phyloP scores from a whole-genome alignment of 2,888 invertebrate genomes.

The Imbricaverruca yamaguchii region DNA sequence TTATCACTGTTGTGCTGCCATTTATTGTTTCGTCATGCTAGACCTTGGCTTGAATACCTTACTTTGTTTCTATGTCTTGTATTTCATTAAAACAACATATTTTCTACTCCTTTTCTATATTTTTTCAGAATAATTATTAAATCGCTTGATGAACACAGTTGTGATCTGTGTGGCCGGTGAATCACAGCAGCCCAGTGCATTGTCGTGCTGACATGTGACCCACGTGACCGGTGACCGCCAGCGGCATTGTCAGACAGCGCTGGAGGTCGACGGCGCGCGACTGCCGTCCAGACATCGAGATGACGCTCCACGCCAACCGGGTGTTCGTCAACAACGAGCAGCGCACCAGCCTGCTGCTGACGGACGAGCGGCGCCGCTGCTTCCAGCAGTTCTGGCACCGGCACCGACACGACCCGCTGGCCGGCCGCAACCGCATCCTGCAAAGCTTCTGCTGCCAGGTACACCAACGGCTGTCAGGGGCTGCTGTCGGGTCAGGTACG shows the following conservation, averaged over 20 bases:
- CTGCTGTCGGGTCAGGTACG: background rate
- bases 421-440: slow-evolving; percentile 54
- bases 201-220: background rate
- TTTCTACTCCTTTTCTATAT: too few species aligned
- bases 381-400: slow-evolving; percentile 65
- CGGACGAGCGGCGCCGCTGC: slow-evolving; percentile 58
- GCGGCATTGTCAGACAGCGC: slow-evolving; percentile 65
- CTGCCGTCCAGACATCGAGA: slow-evolving; percentile 58
- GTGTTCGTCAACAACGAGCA: slow-evolving; percentile 44
- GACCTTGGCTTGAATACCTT: background rate
- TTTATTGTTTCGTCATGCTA: too few species aligned
- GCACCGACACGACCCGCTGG: slow-evolving; percentile 55
- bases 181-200: too few species aligned
- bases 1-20: too few species aligned
- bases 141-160: too few species aligned
- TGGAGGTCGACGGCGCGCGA: slow-evolving; percentile 58
- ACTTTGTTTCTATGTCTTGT: background rate
- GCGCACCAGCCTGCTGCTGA: slow-evolving; percentile 38
- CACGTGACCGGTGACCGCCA: slow-evolving; percentile 39
- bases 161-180: too few species aligned
- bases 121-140: too few species aligned
- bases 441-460: slow-evolving; percentile 33
- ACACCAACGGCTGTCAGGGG: slow-evolving; percentile 23
- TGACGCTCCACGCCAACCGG: slow-evolving; percentile 63
- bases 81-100: too few species aligned